Percentiles rank a stretch among this genome's conserved stretches.
These are phyloP conservation scores for Dendrophyllia cribrosa DNA, from an alignment of 64 coral and sea anemone genomes.

Conservation along the genomic window DNA sequence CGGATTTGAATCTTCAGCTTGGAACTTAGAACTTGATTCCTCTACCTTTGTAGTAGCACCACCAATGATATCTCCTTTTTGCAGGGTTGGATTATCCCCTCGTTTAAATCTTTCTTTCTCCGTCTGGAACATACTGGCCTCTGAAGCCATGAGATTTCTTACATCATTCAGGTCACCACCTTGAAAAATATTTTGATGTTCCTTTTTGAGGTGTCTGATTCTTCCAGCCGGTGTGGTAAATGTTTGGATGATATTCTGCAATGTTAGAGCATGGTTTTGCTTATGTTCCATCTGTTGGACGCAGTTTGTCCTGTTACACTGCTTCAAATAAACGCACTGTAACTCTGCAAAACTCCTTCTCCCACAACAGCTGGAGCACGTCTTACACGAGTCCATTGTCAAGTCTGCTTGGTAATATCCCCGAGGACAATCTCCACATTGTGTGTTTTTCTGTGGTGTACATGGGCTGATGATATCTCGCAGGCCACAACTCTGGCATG, in stretches of 20 bases:
- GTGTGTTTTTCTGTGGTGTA: background rate
- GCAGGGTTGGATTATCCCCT: background rate
- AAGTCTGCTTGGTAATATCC: background rate
- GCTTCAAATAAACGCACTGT: constrained; percentile 2
- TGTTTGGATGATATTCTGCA: no score
- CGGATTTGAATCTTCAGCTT: background rate
- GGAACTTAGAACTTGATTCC: background rate
- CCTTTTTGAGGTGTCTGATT: background rate
- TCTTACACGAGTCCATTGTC: background rate
- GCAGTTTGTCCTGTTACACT: background rate
- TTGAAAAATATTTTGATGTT: background rate
- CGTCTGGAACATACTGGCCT: background rate
- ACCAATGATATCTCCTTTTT: background rate
- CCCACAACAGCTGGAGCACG: background rate
- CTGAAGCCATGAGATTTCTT: background rate
- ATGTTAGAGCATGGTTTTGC: background rate
- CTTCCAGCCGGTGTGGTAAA: background rate
- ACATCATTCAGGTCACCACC: no score
- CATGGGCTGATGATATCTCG: background rate
- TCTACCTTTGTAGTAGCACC: background rate
- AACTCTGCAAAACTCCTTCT: background rate
- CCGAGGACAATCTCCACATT: constrained; percentile 6
- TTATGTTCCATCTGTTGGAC: background rate
- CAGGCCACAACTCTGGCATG: background rate
- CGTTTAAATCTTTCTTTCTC: background rate